Conservation (phyloP, 2,797 vertebrate species). For the Falco peregrinus region DNA sequence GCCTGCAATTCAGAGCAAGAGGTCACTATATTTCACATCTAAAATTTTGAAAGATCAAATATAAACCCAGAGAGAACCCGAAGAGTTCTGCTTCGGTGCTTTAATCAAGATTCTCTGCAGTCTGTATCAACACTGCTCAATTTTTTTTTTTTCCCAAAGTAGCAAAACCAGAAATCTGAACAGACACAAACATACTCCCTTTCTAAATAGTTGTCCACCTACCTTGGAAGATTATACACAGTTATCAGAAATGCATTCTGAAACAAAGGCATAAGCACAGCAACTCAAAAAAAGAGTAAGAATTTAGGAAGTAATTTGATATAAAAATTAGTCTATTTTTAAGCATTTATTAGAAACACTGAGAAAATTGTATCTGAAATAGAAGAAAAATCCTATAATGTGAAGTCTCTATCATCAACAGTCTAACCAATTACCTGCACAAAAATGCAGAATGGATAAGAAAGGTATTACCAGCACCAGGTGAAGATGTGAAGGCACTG, state of each 20-base stretch:
- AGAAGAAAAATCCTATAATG: not conserved
- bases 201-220: not conserved
- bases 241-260: not conserved
- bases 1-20: constrained; percentile 71
- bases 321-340: not conserved
- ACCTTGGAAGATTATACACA: not conserved
- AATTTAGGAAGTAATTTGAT: not conserved
- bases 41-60: not conserved
- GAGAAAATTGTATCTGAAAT: not conserved
- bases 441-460: not conserved
- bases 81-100: not conserved
- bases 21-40: not conserved
- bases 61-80: not conserved
- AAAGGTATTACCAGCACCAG: not conserved
- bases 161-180: not conserved
- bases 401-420: not conserved
- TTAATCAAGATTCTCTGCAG: not conserved
- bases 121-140: not conserved
- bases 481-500: not conserved
- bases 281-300: not conserved
- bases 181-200: not conserved
- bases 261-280: not conserved
- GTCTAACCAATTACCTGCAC: not conserved
- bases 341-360: not conserved
- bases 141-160: not conserved